Base-by-base conservation (phyloP, 2,888 invertebrate genomes). In the Agrotis ipsilon region DNA sequence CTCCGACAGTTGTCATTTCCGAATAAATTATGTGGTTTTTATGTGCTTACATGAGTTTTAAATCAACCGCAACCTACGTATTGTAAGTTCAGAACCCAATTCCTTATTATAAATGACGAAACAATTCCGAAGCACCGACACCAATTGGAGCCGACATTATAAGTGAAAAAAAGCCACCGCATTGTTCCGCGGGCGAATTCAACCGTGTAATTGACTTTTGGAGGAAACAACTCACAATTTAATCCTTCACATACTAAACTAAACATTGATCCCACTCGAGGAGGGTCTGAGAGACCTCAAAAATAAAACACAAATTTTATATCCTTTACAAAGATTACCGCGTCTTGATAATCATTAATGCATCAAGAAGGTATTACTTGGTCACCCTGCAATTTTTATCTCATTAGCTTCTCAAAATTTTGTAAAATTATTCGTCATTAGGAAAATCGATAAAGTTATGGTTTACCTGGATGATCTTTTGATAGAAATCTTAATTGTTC, bases 191-290 rank as follows among this genome's bases (percentile, higher is more conserved):
- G 43, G 24, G 49, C 11, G 64, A 72, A 74, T 70, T 83, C 71
- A 77, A 77, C 63, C 84, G 72, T 83, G 84, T 79, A 83, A 84
- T 84, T 81, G 86, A 73, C 58, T 84, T 81, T 81, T 68, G 76
- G 61, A 85, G 61, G 72, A 76, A 80, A 83, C 71, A 77, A 72
- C 69, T 70, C 60, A 75, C 75, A 83, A 78, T 83, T 74, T 81
- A 76, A 83, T 81, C 81, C 64, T 68, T 72, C 62, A 55, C 18
- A 67, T 71, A 61, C 78, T 54, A 78, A 81, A 81, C 78, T 72
- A 68, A 78, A 67, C 78, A 81, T 61, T 72, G 73, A 61, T 43
- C 52, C 67, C 43, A 39, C 55, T 49, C 43, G 58, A 66, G 43
- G 55, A 65, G 61, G 70, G 61, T 62, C 71, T 48, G 13, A 60